Percentiles rank a stretch among this genome's conserved stretches.
These are phyloP conservation scores for Drosophila tsacasi DNA, from an alignment of 1,140 invertebrate genomes.

Conservation along the genomic window DNA sequence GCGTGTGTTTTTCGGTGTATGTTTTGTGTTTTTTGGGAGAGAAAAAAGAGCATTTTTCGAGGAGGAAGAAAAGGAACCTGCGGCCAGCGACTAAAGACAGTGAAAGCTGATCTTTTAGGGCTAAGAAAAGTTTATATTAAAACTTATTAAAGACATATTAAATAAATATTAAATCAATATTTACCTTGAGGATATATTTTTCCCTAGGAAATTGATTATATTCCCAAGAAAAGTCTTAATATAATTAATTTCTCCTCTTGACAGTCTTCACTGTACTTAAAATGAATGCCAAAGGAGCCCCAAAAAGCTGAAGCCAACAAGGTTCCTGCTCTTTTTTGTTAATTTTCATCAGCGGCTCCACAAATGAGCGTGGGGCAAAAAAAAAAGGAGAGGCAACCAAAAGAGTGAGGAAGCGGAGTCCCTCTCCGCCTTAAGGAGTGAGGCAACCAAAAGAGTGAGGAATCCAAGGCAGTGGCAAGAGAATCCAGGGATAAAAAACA, in stretches of 20 bases:
- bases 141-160: not conserved
- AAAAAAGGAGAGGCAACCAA: not conserved
- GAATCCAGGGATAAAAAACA: slow-evolving; percentile 7
- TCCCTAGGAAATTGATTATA: not conserved
- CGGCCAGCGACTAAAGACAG: slow-evolving; percentile 54
- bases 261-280: slow-evolving; percentile 17
- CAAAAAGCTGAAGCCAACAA: slow-evolving; percentile 61
- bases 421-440: too few relatives aligned
- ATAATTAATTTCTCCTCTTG: too few relatives aligned
- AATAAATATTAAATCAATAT: not conserved
- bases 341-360: slow-evolving; percentile 72
- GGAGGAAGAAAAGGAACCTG: slow-evolving; percentile 67
- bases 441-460: not conserved
- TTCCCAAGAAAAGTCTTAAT: not conserved
- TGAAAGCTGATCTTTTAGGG: not conserved
- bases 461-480: not conserved
- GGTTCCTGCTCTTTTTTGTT: slow-evolving; percentile 68
- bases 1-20: slow-evolving; percentile 39
- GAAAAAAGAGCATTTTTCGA: slow-evolving; percentile 12
- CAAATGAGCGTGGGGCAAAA: slow-evolving; percentile 49
- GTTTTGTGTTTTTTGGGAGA: slow-evolving; percentile 2
- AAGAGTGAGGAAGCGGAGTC: not conserved
- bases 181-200: not conserved
- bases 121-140: too few relatives aligned
- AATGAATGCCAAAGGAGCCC: slow-evolving; percentile 57